Conservation (phyloP, 2,888 invertebrate genomes). For the Melanchra persicariae region DNA sequence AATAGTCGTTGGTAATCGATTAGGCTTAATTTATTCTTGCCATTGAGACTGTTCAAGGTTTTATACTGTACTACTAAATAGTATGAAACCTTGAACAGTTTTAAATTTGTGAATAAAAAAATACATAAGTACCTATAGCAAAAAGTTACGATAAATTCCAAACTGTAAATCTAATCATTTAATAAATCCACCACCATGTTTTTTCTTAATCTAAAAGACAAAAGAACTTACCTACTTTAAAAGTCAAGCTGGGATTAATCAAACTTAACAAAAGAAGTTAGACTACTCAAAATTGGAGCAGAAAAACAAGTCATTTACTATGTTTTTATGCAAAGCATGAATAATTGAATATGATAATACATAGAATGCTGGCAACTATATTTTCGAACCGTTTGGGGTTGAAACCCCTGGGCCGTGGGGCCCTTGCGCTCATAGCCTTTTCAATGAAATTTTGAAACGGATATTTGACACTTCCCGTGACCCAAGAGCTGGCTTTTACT, state of each 20-base stretch:
- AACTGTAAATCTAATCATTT: not conserved
- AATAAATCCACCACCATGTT: not conserved
- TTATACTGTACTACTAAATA: too few relatives aligned
- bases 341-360: constrained; percentile 54
- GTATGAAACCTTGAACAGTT: not conserved
- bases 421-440: too few relatives aligned
- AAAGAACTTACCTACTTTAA: constrained; percentile 20
- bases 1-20: too few relatives aligned
- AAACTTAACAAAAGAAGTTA: constrained; percentile 36
- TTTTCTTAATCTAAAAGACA: not conserved
- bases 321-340: constrained; percentile 39
- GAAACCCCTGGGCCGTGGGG: too few relatives aligned
- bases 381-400: too few relatives aligned
- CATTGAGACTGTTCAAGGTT: too few relatives aligned
- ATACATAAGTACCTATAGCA: too few relatives aligned
- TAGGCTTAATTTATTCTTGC: too few relatives aligned
- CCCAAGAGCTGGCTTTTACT: too few relatives aligned
- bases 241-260: constrained; percentile 29
- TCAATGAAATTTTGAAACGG: too few relatives aligned
- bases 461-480: too few relatives aligned
- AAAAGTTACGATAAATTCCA: not conserved
- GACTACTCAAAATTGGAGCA: constrained; percentile 25
- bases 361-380: too few relatives aligned
- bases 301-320: constrained; percentile 39
- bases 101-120: not conserved